phyloP scores from a whole-genome alignment of 2,797 vertebrate genomes.

The Coregonus suidteri region DNA sequence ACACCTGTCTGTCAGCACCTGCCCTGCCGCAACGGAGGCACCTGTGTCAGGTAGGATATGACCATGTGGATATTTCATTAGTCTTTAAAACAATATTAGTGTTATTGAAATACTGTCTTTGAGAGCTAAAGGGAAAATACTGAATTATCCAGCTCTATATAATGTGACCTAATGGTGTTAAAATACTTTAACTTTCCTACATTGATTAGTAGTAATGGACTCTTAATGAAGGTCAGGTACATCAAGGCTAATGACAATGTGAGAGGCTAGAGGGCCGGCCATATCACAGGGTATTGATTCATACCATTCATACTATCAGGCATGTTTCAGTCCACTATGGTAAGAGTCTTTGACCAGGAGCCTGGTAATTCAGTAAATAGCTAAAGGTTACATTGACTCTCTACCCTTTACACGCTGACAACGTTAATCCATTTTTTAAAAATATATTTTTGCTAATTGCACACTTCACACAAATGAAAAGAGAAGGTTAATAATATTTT shows the following conservation, averaged over 20 bases:
- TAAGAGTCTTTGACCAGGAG: conserved; percentile 58
- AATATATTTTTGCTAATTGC: conserved; percentile 60
- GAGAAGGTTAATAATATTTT: conserved; percentile 19
- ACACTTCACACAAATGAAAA: conserved; percentile 64
- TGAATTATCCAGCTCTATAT: background rate
- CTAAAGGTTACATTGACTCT: conserved; percentile 44
- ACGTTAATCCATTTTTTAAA: conserved; percentile 65
- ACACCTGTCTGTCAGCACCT: conserved; percentile 76
- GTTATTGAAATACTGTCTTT: conserved; percentile 5
- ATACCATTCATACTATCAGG: background rate
- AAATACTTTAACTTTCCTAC: conserved; percentile 57
- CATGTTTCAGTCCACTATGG: conserved; percentile 34
- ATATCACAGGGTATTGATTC: background rate
- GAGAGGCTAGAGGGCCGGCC: background rate
- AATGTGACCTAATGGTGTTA: background rate
- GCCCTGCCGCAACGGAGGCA: conserved; percentile 83
- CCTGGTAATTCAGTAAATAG: conserved; percentile 51
- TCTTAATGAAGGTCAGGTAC: conserved; percentile 47
- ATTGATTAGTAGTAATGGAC: conserved; percentile 66
- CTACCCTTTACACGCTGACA: conserved; percentile 59
- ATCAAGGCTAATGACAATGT: background rate
- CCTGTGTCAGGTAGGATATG: conserved; percentile 79
- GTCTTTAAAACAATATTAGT: conserved; percentile 4
- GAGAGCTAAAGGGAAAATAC: background rate
- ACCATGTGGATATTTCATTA: conserved; percentile 43